A percentile compares a stretch with the other conserved stretches of the same genome.
Evolutionary conservation across 2,888 invertebrate genomes (phyloP).

Genomic region (Antitype chi): DNA sequence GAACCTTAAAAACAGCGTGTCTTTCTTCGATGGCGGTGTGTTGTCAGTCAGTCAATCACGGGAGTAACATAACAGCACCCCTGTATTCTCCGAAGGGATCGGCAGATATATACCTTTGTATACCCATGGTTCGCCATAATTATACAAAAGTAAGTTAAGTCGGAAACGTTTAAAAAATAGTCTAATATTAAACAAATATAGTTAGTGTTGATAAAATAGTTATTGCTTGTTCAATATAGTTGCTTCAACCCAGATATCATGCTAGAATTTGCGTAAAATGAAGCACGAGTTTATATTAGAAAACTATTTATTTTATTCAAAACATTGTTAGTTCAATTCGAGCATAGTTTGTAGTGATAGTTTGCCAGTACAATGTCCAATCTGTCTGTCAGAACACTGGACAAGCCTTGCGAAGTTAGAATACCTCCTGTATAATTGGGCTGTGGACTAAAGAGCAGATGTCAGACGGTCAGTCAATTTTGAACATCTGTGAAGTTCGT

Average conservation of each 20-base stretch:
- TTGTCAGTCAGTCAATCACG: not conserved
- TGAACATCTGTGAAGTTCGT: not conserved
- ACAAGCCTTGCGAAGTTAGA: constrained; percentile 22
- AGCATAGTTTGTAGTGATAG: constrained; percentile 29
- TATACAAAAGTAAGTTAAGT: not conserved
- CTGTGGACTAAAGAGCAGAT: not conserved
- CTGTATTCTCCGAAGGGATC: no score
- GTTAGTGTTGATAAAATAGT: not conserved
- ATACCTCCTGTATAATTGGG: constrained; percentile 30
- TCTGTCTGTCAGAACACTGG: constrained; percentile 19
- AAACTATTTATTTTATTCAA: constrained; percentile 36
- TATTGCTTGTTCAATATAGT: constrained; percentile 3
- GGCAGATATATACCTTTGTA: not conserved
- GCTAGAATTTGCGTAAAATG: constrained; percentile 7
- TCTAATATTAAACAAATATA: not conserved
- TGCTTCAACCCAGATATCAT: not conserved
- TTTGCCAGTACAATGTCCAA: constrained; percentile 12
- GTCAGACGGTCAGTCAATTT: not conserved
- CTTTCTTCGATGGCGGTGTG: not conserved
- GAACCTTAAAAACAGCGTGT: not conserved
- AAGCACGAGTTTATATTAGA: not conserved
- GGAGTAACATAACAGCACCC: not conserved
- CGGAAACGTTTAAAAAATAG: not conserved
- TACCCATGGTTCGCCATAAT: not conserved
- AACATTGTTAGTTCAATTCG: constrained; percentile 31